Evolutionary conservation across 2,888 invertebrate species (phyloP).

Genomic region (Microctonus hyperodae): DNA sequence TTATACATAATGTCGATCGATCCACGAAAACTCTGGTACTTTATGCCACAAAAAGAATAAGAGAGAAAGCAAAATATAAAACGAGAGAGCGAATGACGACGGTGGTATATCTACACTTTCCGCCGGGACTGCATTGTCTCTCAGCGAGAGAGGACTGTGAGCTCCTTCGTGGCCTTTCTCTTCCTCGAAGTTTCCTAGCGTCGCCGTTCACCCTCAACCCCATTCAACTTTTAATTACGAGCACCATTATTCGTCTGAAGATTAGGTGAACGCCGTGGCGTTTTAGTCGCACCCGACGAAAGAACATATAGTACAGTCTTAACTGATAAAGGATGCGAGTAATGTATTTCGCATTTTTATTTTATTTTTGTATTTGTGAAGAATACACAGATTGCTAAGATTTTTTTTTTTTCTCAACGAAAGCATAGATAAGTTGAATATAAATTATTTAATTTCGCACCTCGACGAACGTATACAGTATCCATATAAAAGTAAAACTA

Average conservation of each 20-base stretch:
- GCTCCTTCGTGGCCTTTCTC: slow-evolving; percentile 22
- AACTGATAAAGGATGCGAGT: slow-evolving; percentile 23
- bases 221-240: slow-evolving; percentile 48
- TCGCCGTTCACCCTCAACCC: slow-evolving; percentile 27
- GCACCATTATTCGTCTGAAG: slow-evolving; percentile 42
- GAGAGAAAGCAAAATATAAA: slow-evolving; percentile 5
- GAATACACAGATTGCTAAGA: too few species aligned
- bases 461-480: background rate
- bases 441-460: slow-evolving; percentile 19
- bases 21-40: background rate
- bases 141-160: slow-evolving; percentile 16
- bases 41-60: background rate
- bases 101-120: background rate
- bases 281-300: slow-evolving; percentile 12
- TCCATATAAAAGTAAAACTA: background rate
- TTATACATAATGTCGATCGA: background rate
- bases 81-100: background rate
- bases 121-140: slow-evolving; percentile 30
- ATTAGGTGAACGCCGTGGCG: slow-evolving; percentile 36
- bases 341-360: slow-evolving; percentile 9
- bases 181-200: slow-evolving; percentile 21
- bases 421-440: slow-evolving; percentile 5
- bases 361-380: background rate
- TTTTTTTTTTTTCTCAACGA: too few species aligned
- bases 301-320: slow-evolving; percentile 11